These are phyloP conservation scores for Lasaia peninsularis DNA, from an alignment of 1,140 invertebrate genomes.

Conservation along the genomic window DNA sequence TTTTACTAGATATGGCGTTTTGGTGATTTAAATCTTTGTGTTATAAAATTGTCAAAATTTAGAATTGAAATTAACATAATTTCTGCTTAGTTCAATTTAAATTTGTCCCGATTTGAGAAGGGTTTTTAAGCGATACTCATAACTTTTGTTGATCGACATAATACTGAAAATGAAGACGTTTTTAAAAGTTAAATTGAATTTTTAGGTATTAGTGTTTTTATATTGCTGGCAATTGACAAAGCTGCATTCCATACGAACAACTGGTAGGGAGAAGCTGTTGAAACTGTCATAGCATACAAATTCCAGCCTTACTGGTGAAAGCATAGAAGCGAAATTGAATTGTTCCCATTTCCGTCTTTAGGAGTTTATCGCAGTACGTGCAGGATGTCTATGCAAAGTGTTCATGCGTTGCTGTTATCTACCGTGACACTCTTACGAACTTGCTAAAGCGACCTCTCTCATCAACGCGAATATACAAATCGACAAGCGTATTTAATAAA, in stretches of 20 bases:
- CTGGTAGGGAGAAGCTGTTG: conserved; percentile 55
- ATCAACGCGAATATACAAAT: conserved; percentile 24
- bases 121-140: too few relatives aligned
- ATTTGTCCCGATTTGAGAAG: too few relatives aligned
- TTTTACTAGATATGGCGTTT: too few relatives aligned
- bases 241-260: conserved; percentile 13
- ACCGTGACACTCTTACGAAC: conserved; percentile 47
- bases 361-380: conserved; percentile 59
- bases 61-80: too few relatives aligned
- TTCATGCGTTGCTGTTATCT: conserved; percentile 68
- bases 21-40: too few relatives aligned
- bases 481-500: conserved; percentile 24
- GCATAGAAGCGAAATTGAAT: conserved; percentile 76
- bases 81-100: too few relatives aligned
- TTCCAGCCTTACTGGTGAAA: conserved; percentile 49
- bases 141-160: too few relatives aligned
- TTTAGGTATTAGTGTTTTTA: too few relatives aligned
- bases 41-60: too few relatives aligned
- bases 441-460: conserved; percentile 28
- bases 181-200: too few relatives aligned
- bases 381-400: conserved; percentile 54
- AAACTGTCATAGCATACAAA: conserved; percentile 58
- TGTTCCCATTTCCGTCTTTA: conserved; percentile 64
- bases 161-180: too few relatives aligned
- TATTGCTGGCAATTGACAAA: too few relatives aligned